These are phyloP conservation scores for Thamnaconus septentrionalis DNA, from an alignment of 2,113 vertebrate genomes.

Conservation along the genomic window DNA sequence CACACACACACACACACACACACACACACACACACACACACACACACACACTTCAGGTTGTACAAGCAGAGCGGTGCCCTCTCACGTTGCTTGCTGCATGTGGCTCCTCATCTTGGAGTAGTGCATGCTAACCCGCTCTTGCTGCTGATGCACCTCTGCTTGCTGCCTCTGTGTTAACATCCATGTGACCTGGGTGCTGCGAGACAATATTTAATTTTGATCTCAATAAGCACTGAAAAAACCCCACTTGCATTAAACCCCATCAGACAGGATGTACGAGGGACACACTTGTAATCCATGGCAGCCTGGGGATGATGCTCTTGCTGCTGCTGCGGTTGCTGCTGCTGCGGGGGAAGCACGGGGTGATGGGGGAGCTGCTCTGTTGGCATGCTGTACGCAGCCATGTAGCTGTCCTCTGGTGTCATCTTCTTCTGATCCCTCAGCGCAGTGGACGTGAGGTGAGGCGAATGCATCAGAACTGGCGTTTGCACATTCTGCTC, in stretches of 20 bases:
- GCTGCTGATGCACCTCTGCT: slow-evolving; percentile 88
- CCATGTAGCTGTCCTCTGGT: slow-evolving; percentile 87
- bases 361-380: slow-evolving; percentile 75
- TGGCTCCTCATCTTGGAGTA: slow-evolving; percentile 96
- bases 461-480: slow-evolving; percentile 93
- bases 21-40: background rate
- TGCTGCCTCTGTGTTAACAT: slow-evolving; percentile 96
- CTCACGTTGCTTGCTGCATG: slow-evolving; percentile 94
- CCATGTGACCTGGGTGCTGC: slow-evolving; percentile 95
- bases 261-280: background rate
- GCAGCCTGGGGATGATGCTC: slow-evolving; percentile 77
- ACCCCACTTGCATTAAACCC: background rate
- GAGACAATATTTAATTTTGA: slow-evolving; percentile 6
- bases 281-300: slow-evolving; percentile 91
- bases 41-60: too few relatives aligned
- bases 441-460: slow-evolving; percentile 92
- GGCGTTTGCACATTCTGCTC: slow-evolving; percentile 88
- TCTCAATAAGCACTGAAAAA: background rate
- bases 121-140: slow-evolving; percentile 90
- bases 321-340: slow-evolving; percentile 57
- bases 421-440: slow-evolving; percentile 88
- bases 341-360: slow-evolving; percentile 63
- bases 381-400: slow-evolving; percentile 86
- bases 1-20: too few relatives aligned
- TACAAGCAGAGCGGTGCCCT: background rate